Conservation (phyloP, 2,797 vertebrate genomes). For the Pelodytes ibericus region DNA sequence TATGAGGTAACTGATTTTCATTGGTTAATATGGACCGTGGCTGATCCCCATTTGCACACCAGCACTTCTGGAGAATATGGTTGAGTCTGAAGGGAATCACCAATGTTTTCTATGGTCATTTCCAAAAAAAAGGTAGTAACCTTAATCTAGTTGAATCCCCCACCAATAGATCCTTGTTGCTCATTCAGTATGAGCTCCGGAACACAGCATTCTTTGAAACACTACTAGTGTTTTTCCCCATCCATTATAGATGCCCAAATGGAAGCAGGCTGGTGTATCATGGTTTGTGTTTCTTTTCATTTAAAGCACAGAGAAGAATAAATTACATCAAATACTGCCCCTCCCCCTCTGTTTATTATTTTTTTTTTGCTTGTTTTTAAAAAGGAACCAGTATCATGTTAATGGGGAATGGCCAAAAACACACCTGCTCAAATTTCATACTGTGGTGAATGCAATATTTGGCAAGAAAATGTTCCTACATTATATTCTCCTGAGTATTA, state of each 20-base stretch:
- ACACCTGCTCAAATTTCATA: conserved; percentile 75
- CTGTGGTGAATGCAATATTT: conserved; percentile 79
- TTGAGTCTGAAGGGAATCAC: not conserved
- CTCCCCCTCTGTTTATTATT: not conserved
- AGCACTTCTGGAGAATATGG: not conserved
- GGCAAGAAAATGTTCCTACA: conserved; percentile 78
- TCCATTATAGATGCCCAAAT: not conserved
- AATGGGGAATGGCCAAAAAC: conserved; percentile 51
- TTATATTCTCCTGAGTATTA: conserved; percentile 83
- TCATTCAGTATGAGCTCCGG: not conserved
- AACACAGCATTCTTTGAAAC: not conserved
- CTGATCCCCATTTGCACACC: conserved; percentile 19
- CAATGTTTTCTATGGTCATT: not conserved
- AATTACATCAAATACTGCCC: conserved; percentile 24
- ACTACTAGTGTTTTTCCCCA: not conserved
- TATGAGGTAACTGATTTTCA: conserved; percentile 54
- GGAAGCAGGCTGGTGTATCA: not conserved
- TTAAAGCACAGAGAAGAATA: not conserved
- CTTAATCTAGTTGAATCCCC: not conserved
- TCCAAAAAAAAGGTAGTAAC: not conserved
- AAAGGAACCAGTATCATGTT: not conserved
- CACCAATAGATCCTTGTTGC: not conserved
- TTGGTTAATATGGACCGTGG: conserved; percentile 44
- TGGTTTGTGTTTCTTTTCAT: not conserved
- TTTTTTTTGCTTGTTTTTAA: too few species aligned